Percentiles rank a stretch among this genome's conserved stretches.
Evolutionary conservation across 1,140 invertebrate species (phyloP).

Genomic region (Heliconius melpomene): DNA sequence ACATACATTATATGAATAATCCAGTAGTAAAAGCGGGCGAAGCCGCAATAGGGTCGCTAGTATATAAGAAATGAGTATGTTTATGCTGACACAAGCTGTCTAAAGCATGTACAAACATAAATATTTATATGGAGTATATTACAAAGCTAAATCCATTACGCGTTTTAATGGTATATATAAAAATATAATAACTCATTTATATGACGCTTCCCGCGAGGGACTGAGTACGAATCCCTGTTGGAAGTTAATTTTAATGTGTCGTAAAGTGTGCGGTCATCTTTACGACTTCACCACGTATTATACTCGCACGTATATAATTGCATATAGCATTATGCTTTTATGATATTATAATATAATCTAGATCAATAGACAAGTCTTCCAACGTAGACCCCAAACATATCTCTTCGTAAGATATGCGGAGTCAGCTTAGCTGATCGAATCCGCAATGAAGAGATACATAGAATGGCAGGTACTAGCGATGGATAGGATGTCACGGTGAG

Average conservation of each 20-base stretch:
- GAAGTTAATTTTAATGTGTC: slow-evolving; percentile 18
- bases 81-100: too few species aligned
- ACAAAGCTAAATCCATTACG: slow-evolving; percentile 2
- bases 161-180: slow-evolving; percentile 13
- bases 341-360: background rate
- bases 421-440: too few species aligned
- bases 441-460: too few species aligned
- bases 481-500: too few species aligned
- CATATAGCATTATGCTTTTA: background rate
- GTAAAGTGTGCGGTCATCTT: slow-evolving; percentile 18
- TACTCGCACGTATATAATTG: too few species aligned
- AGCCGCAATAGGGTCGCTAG: too few species aligned
- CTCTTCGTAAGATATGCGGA: too few species aligned
- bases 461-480: too few species aligned
- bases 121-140: background rate
- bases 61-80: too few species aligned
- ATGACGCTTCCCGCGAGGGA: slow-evolving; percentile 15
- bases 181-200: slow-evolving; percentile 18
- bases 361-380: background rate
- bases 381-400: too few species aligned
- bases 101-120: background rate
- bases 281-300: background rate
- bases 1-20: too few species aligned
- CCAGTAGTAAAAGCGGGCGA: too few species aligned
- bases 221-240: slow-evolving; percentile 19